phyloP scores from a whole-genome alignment of 2,888 invertebrate species.

The Spisula solida region DNA sequence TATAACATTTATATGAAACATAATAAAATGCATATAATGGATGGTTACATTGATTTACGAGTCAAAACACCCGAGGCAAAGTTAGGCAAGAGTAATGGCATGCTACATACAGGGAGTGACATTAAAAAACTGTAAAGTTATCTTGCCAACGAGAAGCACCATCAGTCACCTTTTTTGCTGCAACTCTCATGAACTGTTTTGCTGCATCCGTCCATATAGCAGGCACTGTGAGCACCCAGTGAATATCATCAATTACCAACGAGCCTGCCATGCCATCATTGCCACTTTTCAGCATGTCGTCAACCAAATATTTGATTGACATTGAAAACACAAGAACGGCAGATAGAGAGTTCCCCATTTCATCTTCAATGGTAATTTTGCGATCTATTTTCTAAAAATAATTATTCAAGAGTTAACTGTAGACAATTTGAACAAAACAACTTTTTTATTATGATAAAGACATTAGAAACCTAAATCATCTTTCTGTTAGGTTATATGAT shows the following conservation, averaged over 20 bases:
- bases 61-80: too few relatives aligned
- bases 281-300: conserved; percentile 44
- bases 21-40: too few relatives aligned
- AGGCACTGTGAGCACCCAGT: conserved; percentile 64
- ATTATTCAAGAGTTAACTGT: neutral
- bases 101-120: neutral
- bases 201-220: conserved; percentile 69
- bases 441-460: too few relatives aligned
- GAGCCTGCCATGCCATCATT: neutral
- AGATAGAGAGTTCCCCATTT: conserved; percentile 42
- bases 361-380: conserved; percentile 51
- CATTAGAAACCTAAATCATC: too few relatives aligned
- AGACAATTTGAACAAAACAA: neutral
- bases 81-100: too few relatives aligned
- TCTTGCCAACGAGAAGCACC: neutral
- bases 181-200: conserved; percentile 68
- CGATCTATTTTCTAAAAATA: conserved; percentile 25
- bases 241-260: conserved; percentile 35
- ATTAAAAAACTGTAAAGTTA: too few relatives aligned
- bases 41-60: too few relatives aligned
- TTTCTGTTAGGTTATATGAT: too few relatives aligned
- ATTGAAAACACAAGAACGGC: conserved; percentile 54
- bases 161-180: conserved; percentile 46
- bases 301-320: conserved; percentile 50
- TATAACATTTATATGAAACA: neutral